A percentile compares a stretch with the other conserved stretches of the same genome.
Evolutionary conservation across 2,888 invertebrate genomes (phyloP).

Genomic region (Drosophila multiciliata): DNA sequence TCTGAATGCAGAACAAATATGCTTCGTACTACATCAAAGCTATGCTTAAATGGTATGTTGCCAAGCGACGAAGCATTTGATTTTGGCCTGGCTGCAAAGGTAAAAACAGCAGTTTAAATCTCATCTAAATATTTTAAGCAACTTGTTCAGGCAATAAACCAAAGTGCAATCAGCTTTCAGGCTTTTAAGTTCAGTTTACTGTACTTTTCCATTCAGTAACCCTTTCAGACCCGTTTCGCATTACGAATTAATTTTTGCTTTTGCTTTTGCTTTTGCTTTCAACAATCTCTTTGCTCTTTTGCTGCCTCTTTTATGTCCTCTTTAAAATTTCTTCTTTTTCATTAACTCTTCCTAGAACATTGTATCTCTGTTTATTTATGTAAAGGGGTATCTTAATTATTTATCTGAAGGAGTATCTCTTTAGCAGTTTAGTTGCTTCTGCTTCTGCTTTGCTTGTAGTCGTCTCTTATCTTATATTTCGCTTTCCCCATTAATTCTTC

Average conservation of each 20-base stretch:
- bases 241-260: background rate
- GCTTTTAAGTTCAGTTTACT: background rate
- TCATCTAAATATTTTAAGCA: conserved; percentile 2
- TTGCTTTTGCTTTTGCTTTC: background rate
- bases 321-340: background rate
- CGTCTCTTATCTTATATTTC: background rate
- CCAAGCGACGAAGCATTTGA: background rate
- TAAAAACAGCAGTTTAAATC: background rate
- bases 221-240: background rate
- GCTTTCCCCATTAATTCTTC: background rate
- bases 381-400: background rate
- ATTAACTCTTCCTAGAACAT: background rate
- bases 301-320: background rate
- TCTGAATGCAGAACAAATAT: conserved; percentile 25
- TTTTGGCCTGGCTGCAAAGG: background rate
- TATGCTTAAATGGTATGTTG: conserved; percentile 1
- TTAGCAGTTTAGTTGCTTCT: background rate
- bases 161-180: conserved; percentile 8
- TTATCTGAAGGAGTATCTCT: background rate
- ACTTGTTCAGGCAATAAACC: conserved; percentile 19
- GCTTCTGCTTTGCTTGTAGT: background rate
- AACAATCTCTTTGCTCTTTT: background rate
- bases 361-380: background rate
- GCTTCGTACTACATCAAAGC: conserved; percentile 13
- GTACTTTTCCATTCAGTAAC: background rate